Base-by-base conservation (phyloP, 2,888 invertebrate species). In the Eueremaeus valkanovi region DNA sequence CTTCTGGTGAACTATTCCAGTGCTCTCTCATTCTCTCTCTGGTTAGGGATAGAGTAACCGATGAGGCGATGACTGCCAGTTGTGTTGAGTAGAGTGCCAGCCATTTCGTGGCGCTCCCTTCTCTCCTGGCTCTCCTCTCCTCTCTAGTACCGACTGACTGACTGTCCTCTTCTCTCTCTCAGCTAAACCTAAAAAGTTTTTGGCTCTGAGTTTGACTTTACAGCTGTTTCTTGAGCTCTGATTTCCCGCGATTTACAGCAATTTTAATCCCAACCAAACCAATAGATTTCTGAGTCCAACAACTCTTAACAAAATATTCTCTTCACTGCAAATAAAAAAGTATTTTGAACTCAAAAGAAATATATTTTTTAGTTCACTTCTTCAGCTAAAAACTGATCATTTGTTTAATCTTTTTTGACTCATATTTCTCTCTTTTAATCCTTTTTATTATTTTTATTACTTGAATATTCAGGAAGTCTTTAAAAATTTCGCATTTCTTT, bases 91-190 rank as follows among this genome's bases (percentile, higher is more conserved):
- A 27, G 49, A 49, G 42, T 49, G 21, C 72, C 45, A 49, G 49
- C 45, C 72, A 72, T 63, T 63, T 63, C 63, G 33, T 63, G 63
- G 63, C 36, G 72, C 40, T 72, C 49, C 72, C 72, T 72, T 72
- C 72, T 24, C 29, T 40, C 49, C 13, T 36, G 24, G 27, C 40
- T 31, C 2, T 36, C 21, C 21, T 21, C 45, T 74, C 74, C 27
- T 45, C 49, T 45, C 58, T 63, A 24, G 55, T 36, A n/a, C 55
- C 24, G 24, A 29, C 27, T 40, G 55, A 31, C 58, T 76, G 42
- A 36, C 66, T 45, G 70, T 36, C 49, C 72, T 70, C 42, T 45
- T 6, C 36, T 61, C 51, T 73, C n/a, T n/a, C n/a, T 49, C n/a
- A 13, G 1, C 63, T 18, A 49, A 49, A n/a, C 18, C 49, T 49